These are phyloP conservation scores for Esox masquinongy DNA, from an alignment of 2,797 vertebrate species.

Conservation along the genomic window DNA sequence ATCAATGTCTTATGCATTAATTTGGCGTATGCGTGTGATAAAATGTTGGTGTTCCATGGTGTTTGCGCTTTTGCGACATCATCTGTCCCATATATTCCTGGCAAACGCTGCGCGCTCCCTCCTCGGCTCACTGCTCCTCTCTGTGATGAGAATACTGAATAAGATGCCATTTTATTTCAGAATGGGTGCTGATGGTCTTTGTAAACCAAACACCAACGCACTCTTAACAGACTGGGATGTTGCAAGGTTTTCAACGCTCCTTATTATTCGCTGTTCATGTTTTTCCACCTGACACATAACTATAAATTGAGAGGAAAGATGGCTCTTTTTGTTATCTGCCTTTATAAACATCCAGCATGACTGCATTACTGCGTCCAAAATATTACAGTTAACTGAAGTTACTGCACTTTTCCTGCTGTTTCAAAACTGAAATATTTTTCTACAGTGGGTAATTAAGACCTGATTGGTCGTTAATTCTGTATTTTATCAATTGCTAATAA, in stretches of 20 bases:
- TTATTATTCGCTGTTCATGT: slow-evolving; percentile 24
- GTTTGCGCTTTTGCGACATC: slow-evolving; percentile 65
- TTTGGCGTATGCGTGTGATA: background rate
- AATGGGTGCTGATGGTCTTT: slow-evolving; percentile 76
- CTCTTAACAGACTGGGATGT: slow-evolving; percentile 50
- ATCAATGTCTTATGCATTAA: too few relatives aligned
- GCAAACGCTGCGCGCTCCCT: slow-evolving; percentile 65
- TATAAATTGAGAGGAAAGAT: background rate
- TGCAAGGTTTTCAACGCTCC: slow-evolving; percentile 53
- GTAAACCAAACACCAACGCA: slow-evolving; percentile 59
- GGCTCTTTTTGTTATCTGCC: background rate
- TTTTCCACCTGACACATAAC: slow-evolving; percentile 3
- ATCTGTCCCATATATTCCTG: slow-evolving; percentile 73
- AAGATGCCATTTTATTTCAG: slow-evolving; percentile 82
- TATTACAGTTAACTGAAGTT: too few relatives aligned
- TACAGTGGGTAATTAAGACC: background rate
- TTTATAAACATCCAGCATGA: too few relatives aligned
- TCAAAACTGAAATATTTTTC: too few relatives aligned
- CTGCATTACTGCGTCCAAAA: too few relatives aligned
- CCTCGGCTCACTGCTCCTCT: slow-evolving; percentile 65
- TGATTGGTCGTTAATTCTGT: slow-evolving; percentile 34
- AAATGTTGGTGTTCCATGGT: slow-evolving; percentile 41
- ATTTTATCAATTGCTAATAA: slow-evolving; percentile 47
- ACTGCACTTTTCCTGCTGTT: too few relatives aligned
- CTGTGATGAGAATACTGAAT: slow-evolving; percentile 85